These are phyloP conservation scores for Patella depressa DNA, from an alignment of 2,888 invertebrate species.

Conservation along the genomic window DNA sequence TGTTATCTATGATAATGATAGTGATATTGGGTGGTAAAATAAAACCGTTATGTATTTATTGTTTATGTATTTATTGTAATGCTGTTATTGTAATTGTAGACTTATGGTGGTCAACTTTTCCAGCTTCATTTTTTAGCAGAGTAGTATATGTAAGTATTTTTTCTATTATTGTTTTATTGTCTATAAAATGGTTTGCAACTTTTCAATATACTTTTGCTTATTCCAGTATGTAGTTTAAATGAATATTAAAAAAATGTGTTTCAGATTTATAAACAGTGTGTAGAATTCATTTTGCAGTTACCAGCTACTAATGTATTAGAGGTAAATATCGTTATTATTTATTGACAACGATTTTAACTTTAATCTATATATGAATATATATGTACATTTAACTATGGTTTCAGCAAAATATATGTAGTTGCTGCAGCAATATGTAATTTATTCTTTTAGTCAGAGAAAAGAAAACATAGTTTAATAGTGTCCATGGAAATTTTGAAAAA, in stretches of 20 bases:
- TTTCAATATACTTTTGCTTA: neutral
- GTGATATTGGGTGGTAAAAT: too few relatives aligned
- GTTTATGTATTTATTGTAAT: neutral
- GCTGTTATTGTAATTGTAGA: slow-evolving; percentile 44
- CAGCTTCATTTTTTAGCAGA: slow-evolving; percentile 56
- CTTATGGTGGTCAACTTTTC: slow-evolving; percentile 63
- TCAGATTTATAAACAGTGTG: slow-evolving; percentile 64
- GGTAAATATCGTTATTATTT: slow-evolving; percentile 39
- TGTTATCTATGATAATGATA: too few relatives aligned
- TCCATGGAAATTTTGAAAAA: slow-evolving; percentile 78
- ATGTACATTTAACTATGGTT: too few relatives aligned
- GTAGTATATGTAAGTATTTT: slow-evolving; percentile 59
- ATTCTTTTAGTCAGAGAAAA: slow-evolving; percentile 36
- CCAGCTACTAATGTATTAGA: slow-evolving; percentile 46
- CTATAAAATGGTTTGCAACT: too few relatives aligned
- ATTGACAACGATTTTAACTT: too few relatives aligned
- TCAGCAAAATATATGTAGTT: too few relatives aligned
- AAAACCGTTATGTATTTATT: neutral
- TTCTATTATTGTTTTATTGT: neutral
- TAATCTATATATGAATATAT: too few relatives aligned
- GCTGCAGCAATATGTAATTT: neutral
- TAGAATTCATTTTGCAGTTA: slow-evolving; percentile 57
- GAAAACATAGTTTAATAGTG: slow-evolving; percentile 47
- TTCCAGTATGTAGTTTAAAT: neutral
- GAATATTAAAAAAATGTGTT: slow-evolving; percentile 26